Base-by-base conservation (phyloP, 1,140 invertebrate species). In the Tribolium castaneum region DNA sequence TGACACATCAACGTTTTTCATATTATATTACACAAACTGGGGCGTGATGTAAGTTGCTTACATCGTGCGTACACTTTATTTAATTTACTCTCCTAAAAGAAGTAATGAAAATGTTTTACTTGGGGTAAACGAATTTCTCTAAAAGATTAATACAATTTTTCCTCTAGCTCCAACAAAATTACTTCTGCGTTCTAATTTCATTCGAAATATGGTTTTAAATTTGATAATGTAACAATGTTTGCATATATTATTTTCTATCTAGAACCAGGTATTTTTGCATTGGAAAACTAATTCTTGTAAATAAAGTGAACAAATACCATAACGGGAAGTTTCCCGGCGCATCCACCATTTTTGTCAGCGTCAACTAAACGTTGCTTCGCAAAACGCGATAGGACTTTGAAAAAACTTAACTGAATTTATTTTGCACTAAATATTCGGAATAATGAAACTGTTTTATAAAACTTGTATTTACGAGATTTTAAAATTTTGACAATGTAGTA, bases 111-210 rank as follows among this genome's bases (percentile, higher is more conserved):
- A 66, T 66, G 34, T 66, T 66, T 66, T 66, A 30, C 30, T 66
- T 39, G 35, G 30, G 59, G 59, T 66, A 30, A 66, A 14, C 30
- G 9, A 66, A 66, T 62, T 62, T 62, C 56, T 62, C 2, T 34
- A 62, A 62, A 62, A 62, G 56, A 62, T 62, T 62, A 62, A 62
- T 62, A 34, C 22, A 62, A 62, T 39, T 66, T 66, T 34, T 30
- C 13, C 59, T 30, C 59, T n/a, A 25, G 19, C 10, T 22, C 7
- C 30, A 66, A 66, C 59, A 13, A 66, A 66, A 66, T 66, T 62
- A 62, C 59, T 39, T 66, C 13, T 7, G 59, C 25, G 12, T 12
- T 66, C 14, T 12, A 35, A 3, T 66, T 66, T 66, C 16, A 35
- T 35, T 12, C 59, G 9, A 30, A 10, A 66, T 30, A 12, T 35